A percentile compares a stretch with the other conserved stretches of the same genome.
These are phyloP conservation scores for Trematocara caparti DNA, from an alignment of 2,797 vertebrate species.

Conservation along the genomic window DNA sequence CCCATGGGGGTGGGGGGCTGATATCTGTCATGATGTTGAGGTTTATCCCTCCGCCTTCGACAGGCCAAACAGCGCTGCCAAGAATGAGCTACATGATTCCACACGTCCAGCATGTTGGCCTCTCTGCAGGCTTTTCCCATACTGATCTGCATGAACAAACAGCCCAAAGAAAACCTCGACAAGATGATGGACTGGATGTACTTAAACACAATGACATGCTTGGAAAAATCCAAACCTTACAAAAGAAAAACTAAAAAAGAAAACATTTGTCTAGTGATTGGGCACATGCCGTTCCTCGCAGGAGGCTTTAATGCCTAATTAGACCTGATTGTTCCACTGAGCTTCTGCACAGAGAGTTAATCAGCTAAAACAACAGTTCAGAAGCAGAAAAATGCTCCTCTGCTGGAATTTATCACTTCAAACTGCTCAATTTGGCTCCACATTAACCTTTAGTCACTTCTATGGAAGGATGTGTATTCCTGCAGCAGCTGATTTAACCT, in stretches of 20 bases:
- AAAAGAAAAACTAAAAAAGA: background rate
- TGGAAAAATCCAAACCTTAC: background rate
- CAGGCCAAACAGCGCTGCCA: background rate
- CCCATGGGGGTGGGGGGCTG: background rate
- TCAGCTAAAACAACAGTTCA: conserved; percentile 1
- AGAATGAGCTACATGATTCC: conserved; percentile 20
- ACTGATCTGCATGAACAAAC: conserved; percentile 3
- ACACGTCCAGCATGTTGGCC: conserved; percentile 8
- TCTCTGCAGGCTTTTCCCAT: background rate
- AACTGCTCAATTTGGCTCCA: background rate
- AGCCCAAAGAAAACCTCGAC: background rate
- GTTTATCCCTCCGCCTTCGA: background rate
- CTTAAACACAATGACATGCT: background rate
- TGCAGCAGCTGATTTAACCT: background rate
- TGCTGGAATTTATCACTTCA: background rate
- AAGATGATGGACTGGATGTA: background rate
- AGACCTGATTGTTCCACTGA: background rate
- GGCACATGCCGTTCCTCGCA: background rate
- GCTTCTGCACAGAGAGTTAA: background rate
- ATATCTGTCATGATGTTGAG: background rate
- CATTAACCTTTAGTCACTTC: background rate
- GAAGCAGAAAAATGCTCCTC: background rate
- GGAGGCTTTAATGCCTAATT: background rate
- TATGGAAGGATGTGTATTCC: background rate
- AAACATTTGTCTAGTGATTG: background rate